These are phyloP conservation scores for Cylindroiulus punctatus DNA, from an alignment of 2,888 invertebrate species.

Conservation along the genomic window DNA sequence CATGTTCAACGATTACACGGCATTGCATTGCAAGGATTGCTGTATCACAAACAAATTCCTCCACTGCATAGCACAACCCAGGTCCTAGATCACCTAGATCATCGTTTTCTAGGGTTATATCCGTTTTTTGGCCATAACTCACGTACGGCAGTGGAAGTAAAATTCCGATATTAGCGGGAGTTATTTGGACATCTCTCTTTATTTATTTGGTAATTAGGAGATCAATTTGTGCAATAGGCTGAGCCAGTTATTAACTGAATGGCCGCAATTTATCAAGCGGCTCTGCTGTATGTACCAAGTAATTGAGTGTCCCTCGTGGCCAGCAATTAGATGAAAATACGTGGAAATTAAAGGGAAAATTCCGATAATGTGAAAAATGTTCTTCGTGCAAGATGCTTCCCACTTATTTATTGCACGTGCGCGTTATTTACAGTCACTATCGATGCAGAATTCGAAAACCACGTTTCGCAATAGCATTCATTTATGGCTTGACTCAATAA, in stretches of 20 bases:
- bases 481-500: too few species aligned
- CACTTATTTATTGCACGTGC: too few species aligned
- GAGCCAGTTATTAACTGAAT: conserved; percentile 38
- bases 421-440: too few species aligned
- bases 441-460: too few species aligned
- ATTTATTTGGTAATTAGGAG: conserved; percentile 38
- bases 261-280: conserved; percentile 11
- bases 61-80: neutral
- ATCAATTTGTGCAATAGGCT: conserved; percentile 27
- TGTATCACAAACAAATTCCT: conserved; percentile 37
- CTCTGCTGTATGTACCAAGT: neutral
- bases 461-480: too few species aligned
- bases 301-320: conserved; percentile 25
- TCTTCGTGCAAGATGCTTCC: neutral
- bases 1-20: conserved; percentile 8
- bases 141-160: neutral
- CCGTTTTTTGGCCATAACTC: conserved; percentile 24
- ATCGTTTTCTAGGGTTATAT: conserved; percentile 17
- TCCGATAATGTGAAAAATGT: neutral
- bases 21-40: conserved; percentile 24
- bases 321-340: conserved; percentile 29
- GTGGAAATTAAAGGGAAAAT: conserved; percentile 37
- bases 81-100: neutral
- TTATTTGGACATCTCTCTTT: conserved; percentile 39
- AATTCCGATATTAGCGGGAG: conserved; percentile 8